Conservation (phyloP, 2,113 vertebrate species). For the Chroicocephalus ridibundus region DNA sequence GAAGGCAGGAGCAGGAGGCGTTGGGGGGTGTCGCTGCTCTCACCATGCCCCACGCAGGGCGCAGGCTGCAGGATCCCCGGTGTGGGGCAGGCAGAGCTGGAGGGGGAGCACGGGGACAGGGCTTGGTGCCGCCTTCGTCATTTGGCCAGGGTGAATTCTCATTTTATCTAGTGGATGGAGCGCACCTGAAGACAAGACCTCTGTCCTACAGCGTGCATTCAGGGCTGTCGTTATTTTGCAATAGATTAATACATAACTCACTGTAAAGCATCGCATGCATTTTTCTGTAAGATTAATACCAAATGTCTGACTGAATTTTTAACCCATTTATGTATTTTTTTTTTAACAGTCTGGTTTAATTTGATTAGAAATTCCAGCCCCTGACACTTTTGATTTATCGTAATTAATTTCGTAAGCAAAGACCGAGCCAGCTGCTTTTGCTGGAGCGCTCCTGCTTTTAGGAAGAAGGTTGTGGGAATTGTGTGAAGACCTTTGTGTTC, state of each 20-base stretch:
- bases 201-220: background rate
- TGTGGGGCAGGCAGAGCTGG: background rate
- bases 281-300: background rate
- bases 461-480: background rate
- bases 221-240: background rate
- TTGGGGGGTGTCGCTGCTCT: background rate
- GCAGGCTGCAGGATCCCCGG: background rate
- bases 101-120: no score
- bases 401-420: background rate
- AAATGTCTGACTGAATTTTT: background rate
- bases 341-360: background rate
- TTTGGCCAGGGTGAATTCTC: background rate
- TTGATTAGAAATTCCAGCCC: background rate
- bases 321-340: background rate
- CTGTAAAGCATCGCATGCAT: background rate
- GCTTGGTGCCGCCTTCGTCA: background rate
- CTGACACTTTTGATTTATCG: background rate
- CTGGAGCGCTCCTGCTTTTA: background rate
- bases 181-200: background rate
- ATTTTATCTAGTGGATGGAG: background rate
- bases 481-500: background rate
- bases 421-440: background rate
- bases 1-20: accelerated
- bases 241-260: background rate
- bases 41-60: accelerated